Base-by-base conservation (phyloP, 2,797 vertebrate species). In the Mus spretus region DNA sequence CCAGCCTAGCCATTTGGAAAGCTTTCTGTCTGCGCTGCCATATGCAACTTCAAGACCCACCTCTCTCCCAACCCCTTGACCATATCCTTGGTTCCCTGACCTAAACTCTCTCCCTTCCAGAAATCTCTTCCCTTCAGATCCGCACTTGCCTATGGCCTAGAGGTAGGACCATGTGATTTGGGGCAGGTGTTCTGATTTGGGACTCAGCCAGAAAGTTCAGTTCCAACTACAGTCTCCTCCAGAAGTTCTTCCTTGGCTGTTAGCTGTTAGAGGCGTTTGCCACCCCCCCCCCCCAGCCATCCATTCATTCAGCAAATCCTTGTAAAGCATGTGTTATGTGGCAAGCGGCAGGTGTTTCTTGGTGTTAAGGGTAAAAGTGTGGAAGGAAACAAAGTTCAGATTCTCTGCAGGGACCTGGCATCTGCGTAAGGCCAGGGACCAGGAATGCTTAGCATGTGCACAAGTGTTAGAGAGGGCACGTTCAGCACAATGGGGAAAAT, bases 111-210 rank as follows among this genome's bases (percentile, higher is more conserved):
- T n/a, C 31, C 50, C 10, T 61, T 4, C 20, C 13, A 1, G 37
- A 24, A 72, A 19, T 78, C 53, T 59, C 61, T 78, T 40, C 31
- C 1, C 63, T 74, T 40, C 26, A 61, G 28, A 65, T 74, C 34
- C 72, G 47, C 31, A 0, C 4, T 78, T 13, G 44, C 37, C 44
- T 28, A 47, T 63, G 50, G 37, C 53, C 59, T 50, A 80, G 14
- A n/a, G 12, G 5, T 28, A 31, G 3, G 28, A 4, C 2, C 7
- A 4, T 2, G 22, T 34, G 50, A 53, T 22, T 24, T 3, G 2
- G 28, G 15, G 37, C 34, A 59, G 61, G 10, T 7, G 1, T 67
- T 74, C 28, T 72, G 70, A 53, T 24, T 28, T 37, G 37, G 74
- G 10, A 9, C 40, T 89, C 79, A 14, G 61, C 1, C 34, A 61